Conservation (phyloP, 1,140 invertebrate species). For the Bombus vancouverensis region DNA sequence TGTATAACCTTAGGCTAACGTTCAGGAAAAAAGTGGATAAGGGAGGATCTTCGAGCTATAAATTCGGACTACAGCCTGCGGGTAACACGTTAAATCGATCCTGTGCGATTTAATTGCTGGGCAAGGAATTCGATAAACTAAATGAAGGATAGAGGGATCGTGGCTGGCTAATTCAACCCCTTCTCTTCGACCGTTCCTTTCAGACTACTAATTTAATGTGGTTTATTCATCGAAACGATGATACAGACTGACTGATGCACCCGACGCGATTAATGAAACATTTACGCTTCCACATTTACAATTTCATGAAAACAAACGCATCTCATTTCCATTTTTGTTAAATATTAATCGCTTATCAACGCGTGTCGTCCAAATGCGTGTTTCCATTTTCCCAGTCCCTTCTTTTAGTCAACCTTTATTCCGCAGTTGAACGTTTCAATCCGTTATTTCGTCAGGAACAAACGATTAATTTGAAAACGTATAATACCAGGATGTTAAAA, state of each 20-base stretch:
- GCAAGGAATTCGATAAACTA: neutral
- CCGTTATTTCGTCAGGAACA: too few relatives aligned
- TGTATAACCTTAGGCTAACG: neutral
- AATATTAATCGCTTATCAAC: constrained; percentile 49
- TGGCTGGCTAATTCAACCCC: neutral
- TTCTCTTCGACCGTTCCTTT: neutral
- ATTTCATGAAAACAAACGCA: constrained; percentile 16
- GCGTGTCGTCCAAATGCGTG: neutral
- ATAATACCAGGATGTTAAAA: neutral
- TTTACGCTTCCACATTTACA: constrained; percentile 16
- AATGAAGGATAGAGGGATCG: neutral
- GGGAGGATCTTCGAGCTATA: neutral
- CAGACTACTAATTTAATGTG: neutral
- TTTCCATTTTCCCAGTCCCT: neutral
- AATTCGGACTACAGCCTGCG: neutral
- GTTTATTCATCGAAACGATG: constrained; percentile 26
- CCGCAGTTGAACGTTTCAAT: neutral
- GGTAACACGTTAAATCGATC: neutral
- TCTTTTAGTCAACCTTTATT: neutral
- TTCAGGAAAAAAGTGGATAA: neutral
- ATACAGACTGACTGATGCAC: neutral
- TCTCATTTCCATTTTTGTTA: constrained; percentile 46
- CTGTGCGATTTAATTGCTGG: neutral
- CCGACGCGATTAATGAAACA: constrained; percentile 50
- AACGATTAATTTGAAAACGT: constrained; percentile 1